phyloP scores from a whole-genome alignment of 1,140 invertebrate genomes.

The Cylas formicarius region DNA sequence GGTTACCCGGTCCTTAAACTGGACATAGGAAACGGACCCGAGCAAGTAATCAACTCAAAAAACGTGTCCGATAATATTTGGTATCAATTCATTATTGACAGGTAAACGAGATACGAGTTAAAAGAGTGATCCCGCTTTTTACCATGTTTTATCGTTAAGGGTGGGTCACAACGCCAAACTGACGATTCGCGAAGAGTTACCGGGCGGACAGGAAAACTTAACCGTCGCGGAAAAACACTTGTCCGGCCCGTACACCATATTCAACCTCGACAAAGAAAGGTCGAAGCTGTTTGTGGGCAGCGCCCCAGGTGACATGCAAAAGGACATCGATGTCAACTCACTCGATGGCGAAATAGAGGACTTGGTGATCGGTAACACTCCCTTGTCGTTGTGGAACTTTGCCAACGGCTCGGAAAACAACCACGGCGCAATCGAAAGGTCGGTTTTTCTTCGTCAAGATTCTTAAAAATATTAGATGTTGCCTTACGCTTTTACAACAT shows the following conservation, averaged over 20 bases:
- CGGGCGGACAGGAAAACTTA: constrained; percentile 50
- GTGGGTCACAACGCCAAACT: constrained; percentile 76
- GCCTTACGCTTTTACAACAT: background rate
- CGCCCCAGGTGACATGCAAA: constrained; percentile 64
- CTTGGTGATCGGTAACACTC: constrained; percentile 77
- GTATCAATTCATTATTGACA: constrained; percentile 84
- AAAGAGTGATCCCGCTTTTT: constrained; percentile 5
- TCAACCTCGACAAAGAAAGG: constrained; percentile 77
- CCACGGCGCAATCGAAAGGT: constrained; percentile 66
- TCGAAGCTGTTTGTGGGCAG: constrained; percentile 90
- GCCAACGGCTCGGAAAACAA: constrained; percentile 65
- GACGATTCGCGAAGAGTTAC: constrained; percentile 68
- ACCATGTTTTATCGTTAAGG: constrained; percentile 42
- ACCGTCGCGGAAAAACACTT: constrained; percentile 54
- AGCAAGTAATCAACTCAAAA: constrained; percentile 65
- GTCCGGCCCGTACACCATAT: constrained; percentile 66
- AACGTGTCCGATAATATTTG: constrained; percentile 78
- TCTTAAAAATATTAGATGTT: background rate
- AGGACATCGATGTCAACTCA: constrained; percentile 58
- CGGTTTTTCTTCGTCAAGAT: constrained; percentile 19
- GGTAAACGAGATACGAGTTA: constrained; percentile 45
- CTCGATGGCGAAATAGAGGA: constrained; percentile 90
- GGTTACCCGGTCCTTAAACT: constrained; percentile 80
- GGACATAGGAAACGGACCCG: constrained; percentile 80
- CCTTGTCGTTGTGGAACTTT: constrained; percentile 94